Evolutionary conservation across 2,797 vertebrate genomes (phyloP).

Genomic region (Denticeps clupeoides): DNA sequence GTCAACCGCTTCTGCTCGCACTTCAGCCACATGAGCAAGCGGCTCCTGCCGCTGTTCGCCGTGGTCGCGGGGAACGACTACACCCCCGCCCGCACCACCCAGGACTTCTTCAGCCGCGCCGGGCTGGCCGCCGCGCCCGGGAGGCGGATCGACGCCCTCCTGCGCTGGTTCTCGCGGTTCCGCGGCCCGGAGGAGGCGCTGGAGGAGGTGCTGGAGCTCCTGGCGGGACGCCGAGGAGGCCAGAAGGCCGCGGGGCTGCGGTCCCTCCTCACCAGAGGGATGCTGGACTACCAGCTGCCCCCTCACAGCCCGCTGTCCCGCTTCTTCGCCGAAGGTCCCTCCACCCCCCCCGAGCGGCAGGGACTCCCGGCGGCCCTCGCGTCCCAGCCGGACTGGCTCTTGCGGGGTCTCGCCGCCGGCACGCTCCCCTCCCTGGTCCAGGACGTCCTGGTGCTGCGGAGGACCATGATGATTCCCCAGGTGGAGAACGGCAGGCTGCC

Average conservation of each 20-base stretch:
- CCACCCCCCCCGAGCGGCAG: conserved; percentile 10
- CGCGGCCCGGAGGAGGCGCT: conserved; percentile 54
- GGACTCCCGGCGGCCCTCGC: conserved; percentile 2
- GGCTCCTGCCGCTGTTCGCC: conserved; percentile 77
- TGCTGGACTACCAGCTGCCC: conserved; percentile 72
- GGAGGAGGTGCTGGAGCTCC: conserved; percentile 51
- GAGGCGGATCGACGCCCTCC: conserved; percentile 58
- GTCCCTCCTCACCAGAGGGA: conserved; percentile 50
- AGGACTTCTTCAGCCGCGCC: conserved; percentile 54
- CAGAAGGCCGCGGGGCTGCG: conserved; percentile 40
- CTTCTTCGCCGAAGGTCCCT: conserved; percentile 58
- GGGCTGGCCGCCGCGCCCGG: conserved; percentile 24
- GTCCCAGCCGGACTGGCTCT: conserved; percentile 62
- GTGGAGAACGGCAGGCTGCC: conserved; percentile 76
- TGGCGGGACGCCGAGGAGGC: conserved; percentile 42
- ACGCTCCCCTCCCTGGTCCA: conserved; percentile 62
- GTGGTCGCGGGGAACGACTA: conserved; percentile 83
- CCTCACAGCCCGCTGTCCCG: conserved; percentile 53
- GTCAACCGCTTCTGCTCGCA: conserved; percentile 58
- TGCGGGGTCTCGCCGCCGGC: conserved; percentile 49
- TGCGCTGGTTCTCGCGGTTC: conserved; percentile 76
- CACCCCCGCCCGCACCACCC: conserved; percentile 42
- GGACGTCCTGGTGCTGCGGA: conserved; percentile 63
- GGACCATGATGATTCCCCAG: conserved; percentile 70
- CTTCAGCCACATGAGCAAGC: conserved; percentile 60